phyloP scores from a whole-genome alignment of 2,113 vertebrate species.

The Stigmatopora nigra region DNA sequence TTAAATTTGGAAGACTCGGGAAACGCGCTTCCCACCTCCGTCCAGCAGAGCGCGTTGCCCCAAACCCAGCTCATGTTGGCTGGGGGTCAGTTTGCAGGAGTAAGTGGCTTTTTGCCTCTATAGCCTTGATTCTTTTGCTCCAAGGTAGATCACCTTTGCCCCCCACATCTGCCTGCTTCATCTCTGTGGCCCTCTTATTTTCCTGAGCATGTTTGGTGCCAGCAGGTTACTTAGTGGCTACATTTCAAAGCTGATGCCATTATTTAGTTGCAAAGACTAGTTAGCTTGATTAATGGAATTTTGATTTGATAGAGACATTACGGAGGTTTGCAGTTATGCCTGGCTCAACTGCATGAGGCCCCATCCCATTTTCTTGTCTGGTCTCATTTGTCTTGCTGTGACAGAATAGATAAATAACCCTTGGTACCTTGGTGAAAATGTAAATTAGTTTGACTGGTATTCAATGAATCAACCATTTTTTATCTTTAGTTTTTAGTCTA shows the following conservation, averaged over 20 bases:
- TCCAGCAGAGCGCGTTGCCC: slow-evolving; percentile 87
- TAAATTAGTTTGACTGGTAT: background rate
- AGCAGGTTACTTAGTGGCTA: slow-evolving; percentile 4
- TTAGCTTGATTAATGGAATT: slow-evolving; percentile 31
- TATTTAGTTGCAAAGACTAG: slow-evolving; percentile 3
- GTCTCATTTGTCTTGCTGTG: slow-evolving; percentile 20
- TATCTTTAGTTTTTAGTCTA: background rate
- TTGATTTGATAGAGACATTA: slow-evolving; percentile 36
- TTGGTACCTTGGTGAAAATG: slow-evolving; percentile 23
- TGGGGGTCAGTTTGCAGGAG: slow-evolving; percentile 94
- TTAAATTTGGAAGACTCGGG: slow-evolving; percentile 86
- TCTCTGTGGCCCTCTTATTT: slow-evolving; percentile 19
- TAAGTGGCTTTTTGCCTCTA: slow-evolving; percentile 70
- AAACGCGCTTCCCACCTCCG: slow-evolving; percentile 80
- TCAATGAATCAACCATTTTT: background rate
- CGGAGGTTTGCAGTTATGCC: slow-evolving; percentile 44
- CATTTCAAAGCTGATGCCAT: slow-evolving; percentile 15
- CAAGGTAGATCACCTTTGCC: slow-evolving; percentile 25
- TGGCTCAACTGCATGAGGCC: slow-evolving; percentile 46
- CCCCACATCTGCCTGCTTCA: slow-evolving; percentile 42
- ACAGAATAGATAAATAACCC: background rate
- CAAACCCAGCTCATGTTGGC: slow-evolving; percentile 96
- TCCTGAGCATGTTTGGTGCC: slow-evolving; percentile 31
- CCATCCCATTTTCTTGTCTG: slow-evolving; percentile 18
- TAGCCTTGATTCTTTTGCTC: slow-evolving; percentile 22